These are phyloP conservation scores for Paguma larvata DNA, from an alignment of 2,797 vertebrate genomes.

Conservation along the genomic window DNA sequence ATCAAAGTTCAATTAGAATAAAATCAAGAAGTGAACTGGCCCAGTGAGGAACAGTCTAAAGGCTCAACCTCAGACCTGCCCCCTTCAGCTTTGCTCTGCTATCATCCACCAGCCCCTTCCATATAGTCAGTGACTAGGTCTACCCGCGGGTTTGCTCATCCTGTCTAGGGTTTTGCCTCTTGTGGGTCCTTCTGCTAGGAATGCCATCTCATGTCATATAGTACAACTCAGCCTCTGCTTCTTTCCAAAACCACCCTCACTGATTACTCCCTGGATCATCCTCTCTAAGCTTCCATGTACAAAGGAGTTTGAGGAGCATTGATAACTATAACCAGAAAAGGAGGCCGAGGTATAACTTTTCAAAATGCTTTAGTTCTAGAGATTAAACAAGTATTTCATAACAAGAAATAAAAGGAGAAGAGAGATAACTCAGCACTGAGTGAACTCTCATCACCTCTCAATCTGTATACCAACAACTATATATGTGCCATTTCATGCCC, in stretches of 20 bases:
- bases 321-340: not conserved
- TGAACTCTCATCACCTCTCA: rapidly evolving
- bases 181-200: rapidly evolving
- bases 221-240: not conserved
- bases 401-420: not conserved
- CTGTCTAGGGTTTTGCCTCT: not conserved
- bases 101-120: not conserved
- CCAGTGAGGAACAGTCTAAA: too few relatives aligned
- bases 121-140: rapidly evolving
- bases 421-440: not conserved
- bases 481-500: rapidly evolving
- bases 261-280: rapidly evolving
- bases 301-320: not conserved
- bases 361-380: not conserved
- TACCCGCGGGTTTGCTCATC: not conserved
- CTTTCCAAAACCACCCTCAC: not conserved
- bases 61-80: not conserved
- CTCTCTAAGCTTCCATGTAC: too few relatives aligned
- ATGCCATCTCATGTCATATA: rapidly evolving
- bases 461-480: not conserved
- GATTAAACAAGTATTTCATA: not conserved
- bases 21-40: not conserved
- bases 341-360: not conserved
- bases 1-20: not conserved
- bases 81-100: not conserved